These are phyloP conservation scores for Epinotia ramella DNA, from an alignment of 2,888 invertebrate species.

Conservation along the genomic window DNA sequence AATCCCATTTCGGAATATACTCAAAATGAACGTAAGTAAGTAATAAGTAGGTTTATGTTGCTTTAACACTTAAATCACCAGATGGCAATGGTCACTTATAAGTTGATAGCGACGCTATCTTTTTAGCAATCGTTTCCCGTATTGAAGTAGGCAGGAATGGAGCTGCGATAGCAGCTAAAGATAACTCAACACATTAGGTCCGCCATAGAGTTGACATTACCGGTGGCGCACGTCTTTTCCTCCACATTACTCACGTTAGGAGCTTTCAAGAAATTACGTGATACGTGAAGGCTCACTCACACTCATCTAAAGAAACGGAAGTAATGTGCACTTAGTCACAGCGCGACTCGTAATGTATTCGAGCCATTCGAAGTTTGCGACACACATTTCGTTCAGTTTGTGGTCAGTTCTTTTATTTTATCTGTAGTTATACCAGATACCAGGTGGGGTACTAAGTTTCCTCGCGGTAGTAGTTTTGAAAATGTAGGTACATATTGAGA, in stretches of 20 bases:
- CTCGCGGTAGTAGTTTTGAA: not conserved
- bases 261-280: slow-evolving; percentile 53
- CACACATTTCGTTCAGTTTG: slow-evolving; percentile 24
- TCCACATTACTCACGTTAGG: slow-evolving; percentile 57
- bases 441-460: not conserved
- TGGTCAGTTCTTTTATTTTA: slow-evolving; percentile 5
- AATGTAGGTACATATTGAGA: too few species aligned
- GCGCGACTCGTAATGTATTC: slow-evolving; percentile 35
- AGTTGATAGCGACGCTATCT: slow-evolving; percentile 44
- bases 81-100: slow-evolving; percentile 11
- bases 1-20: not conserved
- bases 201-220: slow-evolving; percentile 62
- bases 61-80: not conserved
- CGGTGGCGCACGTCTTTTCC: slow-evolving; percentile 54
- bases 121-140: slow-evolving; percentile 54
- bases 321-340: slow-evolving; percentile 43
- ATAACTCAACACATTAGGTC: slow-evolving; percentile 65
- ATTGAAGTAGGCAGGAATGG: slow-evolving; percentile 56
- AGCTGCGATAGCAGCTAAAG: slow-evolving; percentile 61
- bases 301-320: slow-evolving; percentile 27
- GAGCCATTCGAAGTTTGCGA: slow-evolving; percentile 24
- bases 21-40: not conserved
- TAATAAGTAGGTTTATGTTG: not conserved
- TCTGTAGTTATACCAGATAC: too few species aligned
- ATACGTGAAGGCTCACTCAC: slow-evolving; percentile 21